Evolutionary conservation across 2,113 vertebrate species (phyloP), one percentile per base, ranked within the genome.

Genomic region (Polypterus bichir): DNA sequence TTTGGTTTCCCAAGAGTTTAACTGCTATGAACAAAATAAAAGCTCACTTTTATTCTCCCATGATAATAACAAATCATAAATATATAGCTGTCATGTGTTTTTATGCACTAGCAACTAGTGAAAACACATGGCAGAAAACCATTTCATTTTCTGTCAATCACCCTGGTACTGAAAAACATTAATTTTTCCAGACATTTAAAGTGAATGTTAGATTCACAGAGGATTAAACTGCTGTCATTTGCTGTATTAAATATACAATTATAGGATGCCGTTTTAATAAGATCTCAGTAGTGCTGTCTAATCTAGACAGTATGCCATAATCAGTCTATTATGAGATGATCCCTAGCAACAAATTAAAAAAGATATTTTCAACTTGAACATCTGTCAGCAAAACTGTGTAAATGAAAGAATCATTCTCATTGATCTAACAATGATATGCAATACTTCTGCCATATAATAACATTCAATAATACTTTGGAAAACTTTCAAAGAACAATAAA

Each of bases 251-350:
- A 64, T 63, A 60, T 61, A 64, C 59, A 63, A 44, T 67, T 54
- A 66, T 57, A 67, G 60, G 62, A 69, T 57, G 27, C 60, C 6
- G 7, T 64, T 74, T 69, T 77, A 71, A 74, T 71, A 68, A 73
- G 70, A 69, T 71, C 52, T 62, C 45, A 57, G 65, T 75, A 62
- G 57, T 68, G 51, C 68, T 66, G 46, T 63, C 68, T 65, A n/a
- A 55, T 60, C 52, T 62, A 69, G 55, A 65, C 68, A 72, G 54
- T 57, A 44, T 44, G 7, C 48, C 69, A 67, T 65, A 62, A 74
- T 46, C 64, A 48, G 9, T 56, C 0, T 59, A 2, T 63, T 57
- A 49, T 46, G 53, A 57, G 3, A 2, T 51, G 4, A 59, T 60
- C 65, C 7, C 3, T 61, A 54, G 47, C 73, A 65, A 47, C 8